These are phyloP conservation scores for Myotis daubentonii DNA, from an alignment of 2,797 vertebrate genomes.

Conservation along the genomic window DNA sequence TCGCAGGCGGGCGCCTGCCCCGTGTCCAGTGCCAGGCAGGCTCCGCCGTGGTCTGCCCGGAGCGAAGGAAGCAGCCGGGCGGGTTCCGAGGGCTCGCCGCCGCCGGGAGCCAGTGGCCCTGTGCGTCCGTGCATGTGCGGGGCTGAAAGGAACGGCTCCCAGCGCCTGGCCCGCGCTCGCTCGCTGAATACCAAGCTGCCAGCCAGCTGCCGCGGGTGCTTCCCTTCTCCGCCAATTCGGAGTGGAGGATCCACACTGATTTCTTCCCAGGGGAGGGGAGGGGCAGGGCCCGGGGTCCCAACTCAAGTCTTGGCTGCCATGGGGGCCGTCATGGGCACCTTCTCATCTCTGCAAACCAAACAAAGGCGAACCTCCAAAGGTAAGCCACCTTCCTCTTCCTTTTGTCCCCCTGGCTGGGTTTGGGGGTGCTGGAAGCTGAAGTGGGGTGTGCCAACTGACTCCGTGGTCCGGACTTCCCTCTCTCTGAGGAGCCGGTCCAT, in stretches of 20 bases:
- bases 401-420: conserved; percentile 70
- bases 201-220: conserved; percentile 79
- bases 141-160: conserved; percentile 80
- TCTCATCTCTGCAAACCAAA: conserved; percentile 98
- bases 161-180: conserved; percentile 83
- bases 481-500: conserved; percentile 60
- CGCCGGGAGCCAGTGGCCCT: conserved; percentile 79
- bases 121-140: conserved; percentile 86
- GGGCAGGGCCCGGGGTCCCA: conserved; percentile 65
- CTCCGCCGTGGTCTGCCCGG: conserved; percentile 80
- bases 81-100: conserved; percentile 83
- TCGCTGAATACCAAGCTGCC: conserved; percentile 85
- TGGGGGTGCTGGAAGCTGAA: conserved; percentile 47
- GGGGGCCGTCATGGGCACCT: conserved; percentile 98
- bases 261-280: conserved; percentile 71
- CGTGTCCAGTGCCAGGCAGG: conserved; percentile 79
- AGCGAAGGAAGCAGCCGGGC: conserved; percentile 83
- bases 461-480: background rate
- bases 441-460: conserved; percentile 73
- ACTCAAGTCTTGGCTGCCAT: conserved; percentile 86
- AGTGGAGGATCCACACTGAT: conserved; percentile 75
- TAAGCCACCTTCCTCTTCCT: conserved; percentile 85
- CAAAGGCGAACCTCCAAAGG: conserved; percentile 97
- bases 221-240: conserved; percentile 73
- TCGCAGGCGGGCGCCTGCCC: conserved; percentile 79